A percentile compares a stretch with the other conserved stretches of the same genome.
These are phyloP conservation scores for Pimephales promelas DNA, from an alignment of 2,113 vertebrate species.

Conservation along the genomic window DNA sequence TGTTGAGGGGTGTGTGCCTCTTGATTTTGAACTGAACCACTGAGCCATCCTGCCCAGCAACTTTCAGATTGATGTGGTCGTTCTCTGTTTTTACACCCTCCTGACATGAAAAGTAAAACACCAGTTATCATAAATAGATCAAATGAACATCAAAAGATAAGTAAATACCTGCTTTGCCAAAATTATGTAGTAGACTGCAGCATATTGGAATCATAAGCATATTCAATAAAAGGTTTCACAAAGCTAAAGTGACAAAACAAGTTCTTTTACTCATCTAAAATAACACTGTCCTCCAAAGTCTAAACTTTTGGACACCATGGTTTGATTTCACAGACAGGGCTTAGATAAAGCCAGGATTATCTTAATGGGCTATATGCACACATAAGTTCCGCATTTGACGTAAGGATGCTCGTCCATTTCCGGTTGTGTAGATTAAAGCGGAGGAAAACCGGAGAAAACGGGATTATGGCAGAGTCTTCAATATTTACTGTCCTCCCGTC, in stretches of 20 bases:
- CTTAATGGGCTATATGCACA: too few relatives aligned
- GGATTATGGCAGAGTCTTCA: too few relatives aligned
- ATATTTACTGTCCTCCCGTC: too few relatives aligned
- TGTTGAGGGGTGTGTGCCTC: slow-evolving; percentile 67
- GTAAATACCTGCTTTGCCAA: too few relatives aligned
- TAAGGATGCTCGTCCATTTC: too few relatives aligned
- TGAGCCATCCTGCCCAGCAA: slow-evolving; percentile 96
- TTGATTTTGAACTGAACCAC: slow-evolving; percentile 99
- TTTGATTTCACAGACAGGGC: too few relatives aligned
- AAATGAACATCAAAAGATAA: too few relatives aligned
- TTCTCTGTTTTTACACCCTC: slow-evolving; percentile 84
- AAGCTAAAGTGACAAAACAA: not conserved
- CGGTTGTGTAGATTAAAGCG: too few relatives aligned
- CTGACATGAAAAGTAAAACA: slow-evolving; percentile 52
- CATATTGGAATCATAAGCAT: not conserved
- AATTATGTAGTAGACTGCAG: not conserved
- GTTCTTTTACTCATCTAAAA: not conserved
- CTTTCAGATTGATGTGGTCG: slow-evolving; percentile 98
- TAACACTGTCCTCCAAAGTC: not conserved
- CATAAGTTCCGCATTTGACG: too few relatives aligned
- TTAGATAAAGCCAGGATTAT: too few relatives aligned
- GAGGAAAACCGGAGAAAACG: too few relatives aligned
- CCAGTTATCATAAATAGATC: not conserved
- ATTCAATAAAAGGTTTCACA: not conserved
- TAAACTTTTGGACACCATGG: not conserved